These are phyloP conservation scores for Zaprionus camerounensis DNA, from an alignment of 1,140 invertebrate genomes.

Conservation along the genomic window DNA sequence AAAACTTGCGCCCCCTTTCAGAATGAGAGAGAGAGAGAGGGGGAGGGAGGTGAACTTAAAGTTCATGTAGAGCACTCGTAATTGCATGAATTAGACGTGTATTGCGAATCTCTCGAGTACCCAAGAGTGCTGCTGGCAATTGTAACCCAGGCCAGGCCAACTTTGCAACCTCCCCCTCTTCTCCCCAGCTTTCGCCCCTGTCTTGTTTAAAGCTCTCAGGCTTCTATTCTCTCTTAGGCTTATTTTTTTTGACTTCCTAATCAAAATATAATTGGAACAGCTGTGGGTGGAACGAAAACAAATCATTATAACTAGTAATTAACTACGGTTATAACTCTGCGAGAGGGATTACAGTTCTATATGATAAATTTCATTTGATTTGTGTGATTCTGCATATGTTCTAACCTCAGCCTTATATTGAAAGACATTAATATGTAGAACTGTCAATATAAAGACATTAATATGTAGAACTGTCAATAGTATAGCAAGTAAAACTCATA, in stretches of 20 bases:
- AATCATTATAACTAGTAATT: not conserved
- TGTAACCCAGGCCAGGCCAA: not conserved
- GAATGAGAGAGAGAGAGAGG: not conserved
- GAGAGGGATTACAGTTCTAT: too few relatives aligned
- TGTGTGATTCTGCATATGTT: too few relatives aligned
- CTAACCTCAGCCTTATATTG: too few relatives aligned
- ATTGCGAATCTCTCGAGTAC: conserved; percentile 41
- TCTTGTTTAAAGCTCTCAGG: not conserved
- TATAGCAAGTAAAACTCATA: too few relatives aligned
- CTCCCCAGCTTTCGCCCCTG: not conserved
- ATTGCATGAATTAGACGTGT: conserved; percentile 59
- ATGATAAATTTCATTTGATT: too few relatives aligned
- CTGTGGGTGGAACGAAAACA: not conserved
- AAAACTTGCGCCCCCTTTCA: conserved; percentile 27
- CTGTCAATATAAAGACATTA: too few relatives aligned
- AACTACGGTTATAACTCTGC: not conserved
- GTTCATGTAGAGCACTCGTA: conserved; percentile 57
- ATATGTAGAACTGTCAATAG: too few relatives aligned
- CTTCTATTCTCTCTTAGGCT: not conserved
- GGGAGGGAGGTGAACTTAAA: conserved; percentile 34
- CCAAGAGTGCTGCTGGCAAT: conserved; percentile 1
- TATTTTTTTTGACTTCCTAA: not conserved
- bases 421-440: too few relatives aligned
- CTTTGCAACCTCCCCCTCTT: not conserved
- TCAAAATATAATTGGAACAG: not conserved